These are phyloP conservation scores for Lepidurus packardi DNA, from an alignment of 1,140 invertebrate genomes.

Conservation along the genomic window DNA sequence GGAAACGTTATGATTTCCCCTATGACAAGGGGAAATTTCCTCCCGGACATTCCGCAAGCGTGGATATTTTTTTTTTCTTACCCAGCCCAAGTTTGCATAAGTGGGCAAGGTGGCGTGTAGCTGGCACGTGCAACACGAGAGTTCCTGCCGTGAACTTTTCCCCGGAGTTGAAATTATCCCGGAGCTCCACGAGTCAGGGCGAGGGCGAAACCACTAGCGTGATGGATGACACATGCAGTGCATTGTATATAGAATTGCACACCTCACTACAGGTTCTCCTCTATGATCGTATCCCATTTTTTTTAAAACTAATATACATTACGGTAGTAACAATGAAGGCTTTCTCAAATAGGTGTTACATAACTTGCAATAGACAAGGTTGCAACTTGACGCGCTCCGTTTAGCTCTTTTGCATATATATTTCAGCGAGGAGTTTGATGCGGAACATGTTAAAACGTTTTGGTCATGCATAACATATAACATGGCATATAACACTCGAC, in stretches of 20 bases:
- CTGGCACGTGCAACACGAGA: constrained; percentile 3
- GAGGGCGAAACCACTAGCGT: constrained; percentile 1
- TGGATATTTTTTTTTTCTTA: neutral
- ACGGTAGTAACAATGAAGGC: no score
- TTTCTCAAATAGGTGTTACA: no score
- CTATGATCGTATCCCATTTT: no score
- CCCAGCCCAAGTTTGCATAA: neutral
- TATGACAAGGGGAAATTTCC: no score
- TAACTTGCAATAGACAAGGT: no score
- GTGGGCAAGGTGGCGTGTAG: neutral
- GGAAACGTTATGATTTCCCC: no score
- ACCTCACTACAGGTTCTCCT: no score
- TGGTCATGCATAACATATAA: neutral
- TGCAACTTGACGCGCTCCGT: neutral
- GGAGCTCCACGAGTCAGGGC: neutral
- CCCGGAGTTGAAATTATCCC: neutral
- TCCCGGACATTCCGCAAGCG: no score
- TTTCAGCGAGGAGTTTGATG: neutral
- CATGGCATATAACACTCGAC: neutral
- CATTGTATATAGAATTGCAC: neutral
- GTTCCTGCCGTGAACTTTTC: constrained; percentile 10
- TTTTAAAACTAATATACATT: no score
- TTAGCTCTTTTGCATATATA: constrained; percentile 11
- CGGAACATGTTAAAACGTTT: neutral
- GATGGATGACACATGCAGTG: neutral